These are phyloP conservation scores for Leptestheria dahalacensis DNA, from an alignment of 1,140 invertebrate species.

Conservation along the genomic window DNA sequence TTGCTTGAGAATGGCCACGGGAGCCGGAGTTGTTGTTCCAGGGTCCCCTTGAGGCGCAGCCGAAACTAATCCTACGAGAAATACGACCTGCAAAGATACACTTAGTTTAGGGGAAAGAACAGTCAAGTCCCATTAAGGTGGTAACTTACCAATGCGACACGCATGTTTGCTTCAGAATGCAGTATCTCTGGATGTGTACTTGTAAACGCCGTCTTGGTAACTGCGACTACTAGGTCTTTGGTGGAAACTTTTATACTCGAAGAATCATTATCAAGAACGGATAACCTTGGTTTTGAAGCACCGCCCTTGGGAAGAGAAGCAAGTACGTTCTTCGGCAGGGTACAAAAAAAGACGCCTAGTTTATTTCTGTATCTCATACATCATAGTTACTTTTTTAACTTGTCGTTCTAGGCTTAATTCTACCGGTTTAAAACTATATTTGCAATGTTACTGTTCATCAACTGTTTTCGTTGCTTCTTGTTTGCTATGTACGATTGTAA, in stretches of 20 bases:
- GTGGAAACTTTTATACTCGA: background rate
- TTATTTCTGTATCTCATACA: background rate
- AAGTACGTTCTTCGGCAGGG: background rate
- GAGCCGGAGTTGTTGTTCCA: conserved; percentile 21
- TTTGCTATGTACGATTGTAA: no score
- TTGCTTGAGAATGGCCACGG: conserved; percentile 49
- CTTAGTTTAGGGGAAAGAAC: background rate
- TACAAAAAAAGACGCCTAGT: background rate
- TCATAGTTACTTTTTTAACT: no score
- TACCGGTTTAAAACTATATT: no score
- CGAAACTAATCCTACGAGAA: conserved; percentile 2
- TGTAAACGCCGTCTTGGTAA: background rate
- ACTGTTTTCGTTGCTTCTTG: no score
- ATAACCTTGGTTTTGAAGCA: background rate
- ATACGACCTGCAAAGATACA: conserved; percentile 11
- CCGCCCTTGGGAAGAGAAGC: background rate
- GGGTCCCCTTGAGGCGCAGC: background rate
- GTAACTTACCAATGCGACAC: background rate
- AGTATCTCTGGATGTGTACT: no score
- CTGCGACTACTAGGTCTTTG: background rate
- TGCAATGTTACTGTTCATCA: no score
- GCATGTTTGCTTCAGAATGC: no score
- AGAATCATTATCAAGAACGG: no score
- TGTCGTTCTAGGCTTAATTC: no score
- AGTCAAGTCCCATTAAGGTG: no score